Evolutionary conservation across 2,113 vertebrate genomes (phyloP), one percentile per base, ranked within the genome.

Genomic region (Leptobrachium ailaonicum): DNA sequence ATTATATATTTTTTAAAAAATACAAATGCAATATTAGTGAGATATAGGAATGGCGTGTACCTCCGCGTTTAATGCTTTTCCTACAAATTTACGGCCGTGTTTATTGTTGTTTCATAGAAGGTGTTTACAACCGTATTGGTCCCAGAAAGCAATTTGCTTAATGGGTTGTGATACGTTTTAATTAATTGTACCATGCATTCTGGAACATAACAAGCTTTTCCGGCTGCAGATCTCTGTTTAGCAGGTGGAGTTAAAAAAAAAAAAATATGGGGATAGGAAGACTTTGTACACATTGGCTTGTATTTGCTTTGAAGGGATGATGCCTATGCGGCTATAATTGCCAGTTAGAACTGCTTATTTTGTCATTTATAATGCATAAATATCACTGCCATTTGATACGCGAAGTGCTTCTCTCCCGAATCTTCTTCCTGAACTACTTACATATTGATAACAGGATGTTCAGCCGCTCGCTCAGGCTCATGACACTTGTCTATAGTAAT

Each of bases 51-150:
- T 62, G 13, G 68, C 62, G 62, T 71, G 14, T 54, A 60, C 42
- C 45, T 77, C 56, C 60, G 42, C n/a, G 68, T 43, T 70, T 70
- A 70, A 69, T 77, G 9, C 45, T 41, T 77, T 32, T 40, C 40
- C 47, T 56, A 67, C 64, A 66, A 66, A 73, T 73, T 66, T 73
- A 73, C 67, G 71, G 72, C 62, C 14, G 11, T 44, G 47, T 66
- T 69, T 66, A 73, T 66, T 58, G 71, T 32, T n/a, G 62, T 66
- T 79, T 45, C 43, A 58, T 60, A 32, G 66, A 10, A 11, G 44
- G 12, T 41, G 50, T 69, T 68, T 77, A 77, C 54, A 43, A 53
- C 41, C 41, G 20, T 12, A 41, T 56, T 77, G 50, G 66, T 60
- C 56, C 56, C 13, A 60, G 41, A 69, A 69, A 41, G 40, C 66